Evolutionary conservation across 2,113 vertebrate species (phyloP).

Genomic region (Limanda limanda): DNA sequence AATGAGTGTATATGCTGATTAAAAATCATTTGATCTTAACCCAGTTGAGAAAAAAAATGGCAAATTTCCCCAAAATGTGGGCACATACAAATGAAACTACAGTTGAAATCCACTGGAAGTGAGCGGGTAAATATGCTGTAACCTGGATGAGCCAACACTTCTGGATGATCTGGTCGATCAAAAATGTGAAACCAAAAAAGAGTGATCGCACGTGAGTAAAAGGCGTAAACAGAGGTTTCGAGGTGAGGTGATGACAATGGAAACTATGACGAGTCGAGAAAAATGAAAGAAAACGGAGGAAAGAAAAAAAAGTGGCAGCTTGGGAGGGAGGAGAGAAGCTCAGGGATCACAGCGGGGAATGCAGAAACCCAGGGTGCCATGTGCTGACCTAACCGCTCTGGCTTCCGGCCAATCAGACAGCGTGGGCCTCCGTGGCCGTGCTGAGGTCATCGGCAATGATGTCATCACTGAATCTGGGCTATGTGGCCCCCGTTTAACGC

Average conservation of each 20-base stretch:
- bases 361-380: conserved; percentile 79
- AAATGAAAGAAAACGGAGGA: conserved; percentile 31
- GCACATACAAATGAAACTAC: neutral
- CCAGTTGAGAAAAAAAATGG: neutral
- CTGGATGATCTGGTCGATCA: too few relatives aligned
- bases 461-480: conserved; percentile 92
- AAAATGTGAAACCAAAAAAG: too few relatives aligned
- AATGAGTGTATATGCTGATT: neutral
- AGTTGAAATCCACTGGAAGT: too few relatives aligned
- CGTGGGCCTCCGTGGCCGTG: conserved; percentile 67
- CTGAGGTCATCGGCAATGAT: conserved; percentile 88
- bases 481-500: conserved; percentile 79
- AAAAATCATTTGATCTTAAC: neutral
- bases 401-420: conserved; percentile 65
- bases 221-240: conserved; percentile 21
- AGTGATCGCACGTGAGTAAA: conserved; percentile 4
- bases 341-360: conserved; percentile 56
- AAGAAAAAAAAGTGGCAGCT: conserved; percentile 43
- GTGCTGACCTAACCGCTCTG: conserved; percentile 91
- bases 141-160: neutral
- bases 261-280: conserved; percentile 32
- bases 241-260: conserved; percentile 26
- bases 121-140: neutral
- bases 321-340: conserved; percentile 49
- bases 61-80: neutral